Conservation (phyloP, 2,888 invertebrate species). For the Cryptops parisi region DNA sequence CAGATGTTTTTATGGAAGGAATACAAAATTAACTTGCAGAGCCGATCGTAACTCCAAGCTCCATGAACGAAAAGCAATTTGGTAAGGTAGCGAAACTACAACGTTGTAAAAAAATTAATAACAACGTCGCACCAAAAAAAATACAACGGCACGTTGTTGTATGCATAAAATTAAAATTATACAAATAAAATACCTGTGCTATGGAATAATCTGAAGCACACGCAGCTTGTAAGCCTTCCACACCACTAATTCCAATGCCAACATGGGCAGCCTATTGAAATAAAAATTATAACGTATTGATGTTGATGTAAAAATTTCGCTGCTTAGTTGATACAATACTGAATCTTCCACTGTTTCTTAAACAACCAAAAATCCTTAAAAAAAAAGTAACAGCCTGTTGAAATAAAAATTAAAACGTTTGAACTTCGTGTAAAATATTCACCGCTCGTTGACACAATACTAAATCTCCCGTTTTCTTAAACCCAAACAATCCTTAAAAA, state of each 20-base stretch:
- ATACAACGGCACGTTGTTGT: background rate
- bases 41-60: constrained; percentile 95
- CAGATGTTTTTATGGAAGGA: constrained; percentile 99
- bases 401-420: no score
- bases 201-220: constrained; percentile 99
- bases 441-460: no score
- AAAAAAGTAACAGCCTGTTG: no score
- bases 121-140: background rate
- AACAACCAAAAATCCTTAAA: no score
- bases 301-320: no score
- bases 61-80: constrained; percentile 91
- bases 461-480: no score
- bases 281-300: background rate
- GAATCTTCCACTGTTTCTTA: no score
- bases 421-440: no score
- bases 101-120: constrained; percentile 6
- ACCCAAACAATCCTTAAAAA: no score
- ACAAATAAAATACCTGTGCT: constrained; percentile 47
- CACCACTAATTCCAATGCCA: constrained; percentile 93
- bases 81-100: constrained; percentile 79
- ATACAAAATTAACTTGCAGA: constrained; percentile 95
- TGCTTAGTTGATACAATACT: no score
- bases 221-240: constrained; percentile 97
- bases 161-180: background rate
- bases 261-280: constrained; percentile 80